These are phyloP conservation scores for Sinocyclocheilus maitianheensis DNA, from an alignment of 2,113 vertebrate genomes.

Conservation along the genomic window DNA sequence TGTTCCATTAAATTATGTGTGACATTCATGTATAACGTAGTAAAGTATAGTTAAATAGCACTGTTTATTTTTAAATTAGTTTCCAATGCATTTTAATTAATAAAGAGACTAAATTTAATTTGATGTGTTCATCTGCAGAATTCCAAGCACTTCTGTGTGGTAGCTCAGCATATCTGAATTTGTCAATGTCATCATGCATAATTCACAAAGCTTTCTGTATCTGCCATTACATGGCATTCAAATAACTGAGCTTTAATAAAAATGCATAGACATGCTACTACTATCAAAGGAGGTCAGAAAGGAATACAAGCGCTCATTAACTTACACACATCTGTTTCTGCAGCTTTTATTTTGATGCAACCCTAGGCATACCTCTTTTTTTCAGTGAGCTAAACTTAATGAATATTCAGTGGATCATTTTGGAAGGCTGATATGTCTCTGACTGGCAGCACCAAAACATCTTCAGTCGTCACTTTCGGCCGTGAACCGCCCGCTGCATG, in stretches of 20 bases:
- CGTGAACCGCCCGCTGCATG: conserved; percentile 71
- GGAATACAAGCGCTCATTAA: conserved; percentile 35
- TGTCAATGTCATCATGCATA: background rate
- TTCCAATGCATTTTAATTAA: background rate
- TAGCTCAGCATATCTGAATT: background rate
- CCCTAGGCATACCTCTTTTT: conserved; percentile 43
- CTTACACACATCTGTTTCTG: conserved; percentile 2
- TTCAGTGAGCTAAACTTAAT: conserved; percentile 53
- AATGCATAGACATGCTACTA: conserved; percentile 36
- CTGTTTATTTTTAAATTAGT: background rate
- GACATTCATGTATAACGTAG: background rate
- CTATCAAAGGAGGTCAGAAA: conserved; percentile 48
- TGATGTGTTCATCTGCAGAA: background rate
- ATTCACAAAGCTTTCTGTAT: background rate
- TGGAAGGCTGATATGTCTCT: conserved; percentile 60
- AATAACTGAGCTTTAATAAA: conserved; percentile 29
- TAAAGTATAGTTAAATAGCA: background rate
- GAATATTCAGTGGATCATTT: conserved; percentile 61
- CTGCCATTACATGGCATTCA: conserved; percentile 7
- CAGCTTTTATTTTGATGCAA: conserved; percentile 49
- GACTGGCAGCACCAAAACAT: conserved; percentile 69
- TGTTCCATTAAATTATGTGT: background rate
- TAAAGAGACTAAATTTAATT: background rate
- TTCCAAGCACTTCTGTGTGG: background rate
- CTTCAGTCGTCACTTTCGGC: conserved; percentile 69